A percentile compares a stretch with the other conserved stretches of the same genome.
These are phyloP conservation scores for Oreortyx pictus DNA, from an alignment of 2,797 vertebrate species.

Conservation along the genomic window DNA sequence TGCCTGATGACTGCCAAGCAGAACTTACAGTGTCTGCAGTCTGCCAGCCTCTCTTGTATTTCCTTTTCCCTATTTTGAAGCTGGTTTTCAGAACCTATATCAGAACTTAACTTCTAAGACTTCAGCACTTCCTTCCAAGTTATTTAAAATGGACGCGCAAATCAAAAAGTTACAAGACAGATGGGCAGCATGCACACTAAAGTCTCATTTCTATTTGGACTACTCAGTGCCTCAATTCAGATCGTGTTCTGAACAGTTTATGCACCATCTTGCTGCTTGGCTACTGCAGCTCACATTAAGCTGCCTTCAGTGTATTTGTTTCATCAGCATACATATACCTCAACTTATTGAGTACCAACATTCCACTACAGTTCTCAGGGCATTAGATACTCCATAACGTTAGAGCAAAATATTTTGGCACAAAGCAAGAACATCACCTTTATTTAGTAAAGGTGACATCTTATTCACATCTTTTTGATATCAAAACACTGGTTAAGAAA, in stretches of 20 bases:
- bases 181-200: neutral
- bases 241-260: neutral
- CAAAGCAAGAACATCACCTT: neutral
- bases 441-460: neutral
- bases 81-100: neutral
- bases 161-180: neutral
- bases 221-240: neutral
- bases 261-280: neutral
- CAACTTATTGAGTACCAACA: neutral
- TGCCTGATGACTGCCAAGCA: neutral
- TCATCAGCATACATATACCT: neutral
- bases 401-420: neutral
- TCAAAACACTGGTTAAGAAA: neutral
- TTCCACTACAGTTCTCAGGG: neutral
- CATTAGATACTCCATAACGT: neutral
- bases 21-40: accelerated
- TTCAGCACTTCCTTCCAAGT: neutral
- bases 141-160: neutral
- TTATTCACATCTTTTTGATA: neutral
- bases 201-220: neutral
- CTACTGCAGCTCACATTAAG: neutral
- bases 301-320: neutral
- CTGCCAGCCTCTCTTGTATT: neutral
- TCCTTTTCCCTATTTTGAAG: neutral
- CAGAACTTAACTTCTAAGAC: neutral